Evolutionary conservation across 2,888 invertebrate genomes (phyloP).

Genomic region (Leucophenga maculata): DNA sequence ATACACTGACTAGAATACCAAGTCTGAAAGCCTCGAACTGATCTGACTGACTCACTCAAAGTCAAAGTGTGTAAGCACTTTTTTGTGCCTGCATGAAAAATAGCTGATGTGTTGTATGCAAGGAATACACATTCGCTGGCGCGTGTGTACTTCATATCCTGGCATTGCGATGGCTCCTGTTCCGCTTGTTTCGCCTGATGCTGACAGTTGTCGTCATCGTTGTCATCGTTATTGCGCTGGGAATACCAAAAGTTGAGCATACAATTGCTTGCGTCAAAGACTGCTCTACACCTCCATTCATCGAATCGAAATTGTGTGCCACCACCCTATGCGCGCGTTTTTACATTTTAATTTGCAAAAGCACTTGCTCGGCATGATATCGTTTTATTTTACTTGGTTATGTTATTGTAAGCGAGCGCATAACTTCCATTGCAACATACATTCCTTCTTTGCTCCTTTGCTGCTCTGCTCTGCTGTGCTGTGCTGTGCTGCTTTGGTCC

Average conservation of each 20-base stretch:
- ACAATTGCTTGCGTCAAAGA: neutral
- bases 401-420: too few species aligned
- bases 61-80: conserved; percentile 18
- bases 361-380: conserved; percentile 5
- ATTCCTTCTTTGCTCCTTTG: too few species aligned
- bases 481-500: neutral
- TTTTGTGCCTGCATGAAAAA: neutral
- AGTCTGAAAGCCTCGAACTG: neutral
- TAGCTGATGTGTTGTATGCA: too few species aligned
- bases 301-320: neutral
- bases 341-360: conserved; percentile 25
- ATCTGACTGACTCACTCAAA: neutral
- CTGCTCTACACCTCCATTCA: neutral
- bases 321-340: neutral
- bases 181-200: neutral
- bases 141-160: neutral
- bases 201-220: conserved; percentile 17
- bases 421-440: too few species aligned
- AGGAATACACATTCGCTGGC: neutral
- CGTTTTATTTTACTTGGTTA: too few species aligned
- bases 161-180: neutral
- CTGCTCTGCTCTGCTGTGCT: too few species aligned
- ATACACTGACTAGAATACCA: neutral
- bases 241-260: neutral
- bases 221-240: conserved; percentile 4